These are phyloP conservation scores for Cichladusa arquata DNA, from an alignment of 2,113 vertebrate species.

Conservation along the genomic window DNA sequence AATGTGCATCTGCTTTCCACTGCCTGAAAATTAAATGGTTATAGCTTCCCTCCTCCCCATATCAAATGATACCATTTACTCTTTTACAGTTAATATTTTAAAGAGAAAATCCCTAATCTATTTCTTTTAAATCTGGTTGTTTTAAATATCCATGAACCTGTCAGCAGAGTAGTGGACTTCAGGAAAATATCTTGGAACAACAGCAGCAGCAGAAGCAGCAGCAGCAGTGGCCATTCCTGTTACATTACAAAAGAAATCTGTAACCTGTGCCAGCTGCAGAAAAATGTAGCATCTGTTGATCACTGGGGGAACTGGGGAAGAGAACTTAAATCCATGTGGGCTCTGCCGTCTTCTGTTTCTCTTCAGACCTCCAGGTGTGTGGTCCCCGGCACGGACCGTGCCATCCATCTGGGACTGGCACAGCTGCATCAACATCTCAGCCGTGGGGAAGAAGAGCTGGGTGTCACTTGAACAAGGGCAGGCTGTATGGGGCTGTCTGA, in stretches of 20 bases:
- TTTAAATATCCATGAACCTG: not conserved
- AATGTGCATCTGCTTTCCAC: not conserved
- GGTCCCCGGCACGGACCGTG: not conserved
- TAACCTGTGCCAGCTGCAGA: constrained; percentile 44
- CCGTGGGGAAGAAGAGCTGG: constrained; percentile 7
- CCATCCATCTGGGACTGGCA: not conserved
- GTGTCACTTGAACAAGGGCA: constrained; percentile 39
- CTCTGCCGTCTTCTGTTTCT: not conserved
- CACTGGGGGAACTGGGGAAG: not conserved
- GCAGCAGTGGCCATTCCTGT: constrained; percentile 53
- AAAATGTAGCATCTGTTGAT: constrained; percentile 73
- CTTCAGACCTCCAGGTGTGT: constrained; percentile 13
- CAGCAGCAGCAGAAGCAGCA: constrained; percentile 36
- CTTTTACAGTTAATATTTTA: constrained; percentile 25
- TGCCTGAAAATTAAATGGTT: constrained; percentile 29
- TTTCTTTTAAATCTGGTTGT: constrained; percentile 1
- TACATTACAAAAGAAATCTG: constrained; percentile 66
- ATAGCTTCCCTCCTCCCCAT: not conserved
- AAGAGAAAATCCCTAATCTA: not conserved
- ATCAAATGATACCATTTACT: not conserved
- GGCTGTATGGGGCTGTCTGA: constrained; percentile 10
- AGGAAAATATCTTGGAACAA: constrained; percentile 45
- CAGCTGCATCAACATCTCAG: constrained; percentile 45
- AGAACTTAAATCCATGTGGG: not conserved
- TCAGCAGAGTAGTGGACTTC: constrained; percentile 7